Evolutionary conservation across 2,888 invertebrate species (phyloP), one percentile per base, ranked within the genome.

Genomic region (Falcaria lacertinaria): DNA sequence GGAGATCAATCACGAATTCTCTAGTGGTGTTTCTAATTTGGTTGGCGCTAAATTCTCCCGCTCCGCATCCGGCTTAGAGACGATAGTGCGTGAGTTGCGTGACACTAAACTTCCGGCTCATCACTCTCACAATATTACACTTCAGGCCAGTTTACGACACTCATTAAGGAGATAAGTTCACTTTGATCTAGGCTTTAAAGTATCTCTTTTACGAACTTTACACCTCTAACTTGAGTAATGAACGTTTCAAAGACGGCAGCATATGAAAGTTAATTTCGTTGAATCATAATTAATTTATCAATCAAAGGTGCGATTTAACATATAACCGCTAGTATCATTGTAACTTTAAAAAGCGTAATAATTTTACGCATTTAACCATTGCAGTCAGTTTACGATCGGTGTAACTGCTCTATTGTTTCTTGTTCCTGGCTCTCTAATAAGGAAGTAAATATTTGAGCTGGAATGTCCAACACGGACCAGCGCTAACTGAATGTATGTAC

Each of bases 371-470:
- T n/a, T n/a, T n/a, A n/a, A n/a, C n/a, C n/a, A n/a, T n/a, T n/a
- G n/a, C n/a, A n/a, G 73, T 66, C 64, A 63, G 68, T 80, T 78
- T 74, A 79, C 75, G 72, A 75, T 55, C 55, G 39, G 53, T 57
- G 69, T 73, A 76, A 70, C 74, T 59, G 76, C 71, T 65, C 73
- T 60, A 81, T n/a, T n/a, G n/a, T n/a, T n/a, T n/a, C n/a, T 85
- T 84, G 85, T 84, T 86, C 74, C 64, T 54, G 57, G 60, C 65
- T 61, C 59, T 66, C 76, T 85, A 86, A 88, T 84, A 80, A 87
- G 88, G 88, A 88, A 88, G 87, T 80, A 68, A 86, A 86, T 82
- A 80, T 87, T 87, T 82, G 77, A 68, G 74, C 64, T 61, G 72
- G 67, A 64, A 70, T 60, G 44, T 54, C 55, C 51, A 50, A 50